Evolutionary conservation across 2,797 vertebrate species (phyloP), one percentile per base, ranked within the genome.

Genomic region (Gastrophryne carolinensis): DNA sequence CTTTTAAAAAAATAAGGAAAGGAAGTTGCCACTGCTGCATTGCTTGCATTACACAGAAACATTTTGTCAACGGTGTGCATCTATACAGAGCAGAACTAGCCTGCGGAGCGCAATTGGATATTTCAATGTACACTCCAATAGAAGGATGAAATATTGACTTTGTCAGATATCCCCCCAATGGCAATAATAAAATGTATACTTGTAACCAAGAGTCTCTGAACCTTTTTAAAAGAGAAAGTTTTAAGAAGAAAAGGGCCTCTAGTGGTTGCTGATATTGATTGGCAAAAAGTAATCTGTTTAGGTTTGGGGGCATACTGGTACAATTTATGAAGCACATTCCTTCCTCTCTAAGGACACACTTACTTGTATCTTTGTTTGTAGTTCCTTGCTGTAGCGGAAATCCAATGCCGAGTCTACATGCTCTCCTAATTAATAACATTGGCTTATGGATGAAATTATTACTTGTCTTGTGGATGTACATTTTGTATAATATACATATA

Each of bases 241-340:
- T 67, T n/a, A 27, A 47, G 17, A n/a, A 49, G 8, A 47, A 75
- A 23, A 87, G 89, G 89, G 89, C 91, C 93, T 93, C 92, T 92
- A 88, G 93, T 92, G 91, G 88, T 91, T 88, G 85, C 84, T 87
- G 88, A 87, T 96, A 95, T 95, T 92, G 93, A 94, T 95, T 82
- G 85, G 86, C 83, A 91, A 88, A 94, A 93, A 93, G 90, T 92
- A 94, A 93, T 94, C 90, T 92, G 90, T 90, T 90, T 87, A 80
- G 88, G 90, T 92, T 91, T 94, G 90, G 90, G 90, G 91, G 90
- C 88, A 90, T 91, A 90, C 91, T 91, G 92, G 87, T 84, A 87
- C 7, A 69, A 87, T 87, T 90, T 87, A 85, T 83, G 78, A 82
- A 89, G 84, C 85, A 86, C 69, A 70, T 86, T 88, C 79, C 82